Evolutionary conservation across 2,797 vertebrate genomes (phyloP), one percentile per base, ranked within the genome.

Genomic region (Lagocephalus sceleratus): DNA sequence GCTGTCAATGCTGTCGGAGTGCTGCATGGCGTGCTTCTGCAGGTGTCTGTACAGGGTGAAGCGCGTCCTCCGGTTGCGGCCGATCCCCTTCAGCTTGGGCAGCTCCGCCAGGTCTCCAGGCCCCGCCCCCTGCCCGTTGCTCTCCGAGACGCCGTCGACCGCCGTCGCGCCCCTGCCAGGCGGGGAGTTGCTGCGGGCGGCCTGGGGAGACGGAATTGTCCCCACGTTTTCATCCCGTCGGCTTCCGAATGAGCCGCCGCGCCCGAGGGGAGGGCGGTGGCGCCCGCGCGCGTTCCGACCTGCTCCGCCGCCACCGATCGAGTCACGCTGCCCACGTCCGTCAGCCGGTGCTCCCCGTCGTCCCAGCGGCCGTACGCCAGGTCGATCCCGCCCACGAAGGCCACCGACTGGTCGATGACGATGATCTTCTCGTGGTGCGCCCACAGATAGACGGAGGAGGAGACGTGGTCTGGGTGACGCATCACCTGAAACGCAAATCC

Each of bases 361-460:
- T 99, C 97, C 97, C 97, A 99, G 57, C 97, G 91, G 20, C 97
- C 97, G 0, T 99, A 99, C 0, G 97, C 96, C 82, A 99, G 76
- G 84, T 99, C 97, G 0, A 99, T 99, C 60, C 97, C 97, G 0
- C 97, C 97, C 57, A 99, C 92, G 2, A 99, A 99, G 0, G 96
- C 96, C 65, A 98, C 88, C 0, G 95, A 96, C 67, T 99, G 97
- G 86, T 99, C 97, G 0, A 99, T 75, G 0, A 97, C 84, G 1
- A 99, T 83, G 0, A 97, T 88, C 72, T 99, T 99, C 88, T 99
- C 97, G 0, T 99, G 97, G 66, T 99, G 97, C 25, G 97, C 97
- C 97, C 97, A 99, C 54, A 99, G 90, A 58, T 98, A 98, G 5
- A 99, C 94, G 0, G 91, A 92, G 38, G 97, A 99, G 0, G 97